phyloP scores from a whole-genome alignment of 2,797 vertebrate genomes.

The Hydrocynus forskahlii region DNA sequence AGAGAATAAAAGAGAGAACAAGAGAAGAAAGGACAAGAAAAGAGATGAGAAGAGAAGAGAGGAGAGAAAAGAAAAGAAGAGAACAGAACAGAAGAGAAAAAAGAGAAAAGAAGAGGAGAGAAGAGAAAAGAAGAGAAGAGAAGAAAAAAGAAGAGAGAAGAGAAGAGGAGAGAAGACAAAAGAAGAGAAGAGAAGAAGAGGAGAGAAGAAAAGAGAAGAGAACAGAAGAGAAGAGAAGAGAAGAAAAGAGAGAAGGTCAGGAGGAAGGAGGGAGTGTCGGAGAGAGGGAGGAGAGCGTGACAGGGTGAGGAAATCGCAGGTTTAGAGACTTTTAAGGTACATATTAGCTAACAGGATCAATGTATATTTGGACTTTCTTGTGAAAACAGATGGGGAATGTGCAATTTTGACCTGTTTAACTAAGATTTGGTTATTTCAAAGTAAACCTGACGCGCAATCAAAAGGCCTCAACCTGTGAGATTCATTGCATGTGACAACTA shows the following conservation, averaged over 20 bases:
- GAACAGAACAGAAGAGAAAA: no score
- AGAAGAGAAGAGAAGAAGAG: not conserved
- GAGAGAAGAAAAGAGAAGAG: conserved; percentile 13
- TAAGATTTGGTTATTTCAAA: conserved; percentile 49
- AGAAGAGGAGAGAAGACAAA: not conserved
- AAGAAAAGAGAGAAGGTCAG: no score
- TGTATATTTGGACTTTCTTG: conserved; percentile 49
- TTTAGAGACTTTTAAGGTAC: not conserved
- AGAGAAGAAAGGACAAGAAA: no score
- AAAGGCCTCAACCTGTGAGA: conserved; percentile 37
- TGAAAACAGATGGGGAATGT: conserved; percentile 47
- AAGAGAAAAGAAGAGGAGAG: not conserved
- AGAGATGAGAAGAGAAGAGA: not conserved
- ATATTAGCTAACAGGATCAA: conserved; percentile 51
- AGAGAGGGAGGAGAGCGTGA: not conserved
- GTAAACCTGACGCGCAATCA: conserved; percentile 56
- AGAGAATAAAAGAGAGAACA: no score
- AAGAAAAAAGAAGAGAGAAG: not conserved
- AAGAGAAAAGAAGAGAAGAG: not conserved
- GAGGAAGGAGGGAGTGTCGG: not conserved
- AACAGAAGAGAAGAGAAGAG: not conserved
- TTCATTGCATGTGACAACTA: conserved; percentile 53
- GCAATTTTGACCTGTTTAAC: conserved; percentile 42
- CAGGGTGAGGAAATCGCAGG: not conserved
- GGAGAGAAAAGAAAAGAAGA: not conserved